These are phyloP conservation scores for Cavia porcellus DNA, from an alignment of 2,113 vertebrate genomes.

Conservation along the genomic window DNA sequence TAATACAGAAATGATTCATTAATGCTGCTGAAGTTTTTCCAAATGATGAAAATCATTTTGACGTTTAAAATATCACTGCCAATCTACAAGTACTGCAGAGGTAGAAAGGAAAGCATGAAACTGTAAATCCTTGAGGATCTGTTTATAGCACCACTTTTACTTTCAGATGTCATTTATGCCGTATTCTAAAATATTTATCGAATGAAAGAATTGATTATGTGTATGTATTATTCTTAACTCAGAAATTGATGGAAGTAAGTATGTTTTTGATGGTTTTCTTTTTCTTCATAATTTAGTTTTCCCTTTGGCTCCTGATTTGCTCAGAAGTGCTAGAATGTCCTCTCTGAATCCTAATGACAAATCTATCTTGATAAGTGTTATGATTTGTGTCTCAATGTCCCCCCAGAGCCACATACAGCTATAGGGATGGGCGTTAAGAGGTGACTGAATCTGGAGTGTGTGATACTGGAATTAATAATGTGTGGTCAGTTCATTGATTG, in stretches of 20 bases:
- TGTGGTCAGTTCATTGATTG: not conserved
- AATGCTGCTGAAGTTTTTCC: not conserved
- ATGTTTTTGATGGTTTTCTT: not conserved
- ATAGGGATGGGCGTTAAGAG: not conserved
- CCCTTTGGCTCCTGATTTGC: not conserved
- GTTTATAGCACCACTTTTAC: too few species aligned
- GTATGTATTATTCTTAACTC: not conserved
- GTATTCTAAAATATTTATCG: not conserved
- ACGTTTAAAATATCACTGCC: not conserved
- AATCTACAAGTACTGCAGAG: fast-evolving
- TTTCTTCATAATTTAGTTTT: not conserved
- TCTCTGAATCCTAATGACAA: not conserved
- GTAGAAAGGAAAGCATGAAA: not conserved
- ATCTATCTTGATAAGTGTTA: not conserved
- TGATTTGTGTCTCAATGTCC: not conserved
- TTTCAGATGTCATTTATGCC: not conserved
- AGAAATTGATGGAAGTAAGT: not conserved
- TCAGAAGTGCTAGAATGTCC: not conserved
- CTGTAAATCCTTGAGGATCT: not conserved
- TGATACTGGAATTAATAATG: not conserved
- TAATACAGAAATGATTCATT: not conserved
- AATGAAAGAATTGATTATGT: not conserved
- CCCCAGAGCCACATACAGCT: not conserved
- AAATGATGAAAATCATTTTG: not conserved
- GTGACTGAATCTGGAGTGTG: not conserved